These are phyloP conservation scores for Oligia fasciuncula DNA, from an alignment of 2,888 invertebrate species.

Conservation along the genomic window DNA sequence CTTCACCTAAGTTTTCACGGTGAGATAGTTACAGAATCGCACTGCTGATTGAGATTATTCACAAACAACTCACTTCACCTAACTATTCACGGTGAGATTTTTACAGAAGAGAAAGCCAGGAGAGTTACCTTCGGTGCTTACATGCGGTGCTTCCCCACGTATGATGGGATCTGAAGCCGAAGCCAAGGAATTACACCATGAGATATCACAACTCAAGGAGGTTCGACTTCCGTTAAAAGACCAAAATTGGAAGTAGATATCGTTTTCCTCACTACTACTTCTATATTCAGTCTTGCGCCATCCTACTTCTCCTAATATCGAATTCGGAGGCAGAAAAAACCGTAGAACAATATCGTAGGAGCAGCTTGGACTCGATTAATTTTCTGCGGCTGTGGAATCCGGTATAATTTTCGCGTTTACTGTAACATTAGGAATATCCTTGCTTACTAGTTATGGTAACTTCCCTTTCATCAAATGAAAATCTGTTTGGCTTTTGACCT, in stretches of 20 bases:
- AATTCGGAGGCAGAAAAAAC: neutral
- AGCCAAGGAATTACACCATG: neutral
- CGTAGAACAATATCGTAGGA: neutral
- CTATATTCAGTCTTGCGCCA: neutral
- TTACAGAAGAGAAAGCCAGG: neutral
- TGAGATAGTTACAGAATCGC: too few species aligned
- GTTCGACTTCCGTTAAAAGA: neutral
- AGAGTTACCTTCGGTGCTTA: neutral
- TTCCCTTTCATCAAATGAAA: neutral
- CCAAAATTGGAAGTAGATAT: neutral
- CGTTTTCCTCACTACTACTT: neutral
- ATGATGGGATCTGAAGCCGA: neutral
- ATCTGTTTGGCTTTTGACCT: neutral
- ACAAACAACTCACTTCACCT: too few species aligned
- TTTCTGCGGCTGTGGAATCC: neutral
- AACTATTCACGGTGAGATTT: too few species aligned
- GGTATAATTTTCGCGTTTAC: neutral
- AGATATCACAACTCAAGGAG: neutral
- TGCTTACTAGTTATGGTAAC: neutral
- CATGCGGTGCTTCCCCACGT: neutral
- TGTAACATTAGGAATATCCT: neutral
- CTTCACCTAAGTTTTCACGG: too few species aligned
- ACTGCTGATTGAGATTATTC: too few species aligned
- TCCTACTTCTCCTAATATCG: neutral
- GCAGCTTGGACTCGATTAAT: neutral